These are phyloP conservation scores for Sebastes steindachneri DNA, from an alignment of 2,797 vertebrate species.

Conservation along the genomic window DNA sequence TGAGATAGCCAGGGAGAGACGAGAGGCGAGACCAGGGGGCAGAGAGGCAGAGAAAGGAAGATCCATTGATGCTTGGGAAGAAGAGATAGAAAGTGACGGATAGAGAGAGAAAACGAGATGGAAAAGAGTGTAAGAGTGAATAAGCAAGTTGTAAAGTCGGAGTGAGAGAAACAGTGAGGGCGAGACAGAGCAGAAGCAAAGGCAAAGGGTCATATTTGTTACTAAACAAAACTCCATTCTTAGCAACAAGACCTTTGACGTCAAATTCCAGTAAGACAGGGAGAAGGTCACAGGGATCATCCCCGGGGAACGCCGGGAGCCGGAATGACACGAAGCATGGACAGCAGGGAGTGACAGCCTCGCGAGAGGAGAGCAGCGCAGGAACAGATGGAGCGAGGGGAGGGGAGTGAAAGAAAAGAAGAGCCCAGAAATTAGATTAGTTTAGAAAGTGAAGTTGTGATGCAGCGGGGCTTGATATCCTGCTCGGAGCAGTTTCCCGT, in stretches of 20 bases:
- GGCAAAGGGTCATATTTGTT: slow-evolving; percentile 87
- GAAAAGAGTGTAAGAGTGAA: slow-evolving; percentile 40
- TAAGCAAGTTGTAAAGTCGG: slow-evolving; percentile 46
- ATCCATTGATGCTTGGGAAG: slow-evolving; percentile 67
- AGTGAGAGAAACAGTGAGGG: slow-evolving; percentile 29
- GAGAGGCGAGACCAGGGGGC: slow-evolving; percentile 73
- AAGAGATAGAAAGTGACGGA: slow-evolving; percentile 56
- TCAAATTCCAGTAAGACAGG: slow-evolving; percentile 92
- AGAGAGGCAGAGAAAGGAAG: slow-evolving; percentile 71
- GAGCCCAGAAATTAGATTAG: slow-evolving; percentile 94
- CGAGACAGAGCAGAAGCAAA: slow-evolving; percentile 54
- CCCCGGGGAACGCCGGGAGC: slow-evolving; percentile 86
- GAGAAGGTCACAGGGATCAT: slow-evolving; percentile 91
- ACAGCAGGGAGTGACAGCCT: slow-evolving; percentile 79
- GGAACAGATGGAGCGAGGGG: slow-evolving; percentile 80
- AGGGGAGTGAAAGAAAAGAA: slow-evolving; percentile 88
- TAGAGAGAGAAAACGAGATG: slow-evolving; percentile 28
- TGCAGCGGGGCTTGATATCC: slow-evolving; percentile 89
- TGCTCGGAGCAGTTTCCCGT: slow-evolving; percentile 94
- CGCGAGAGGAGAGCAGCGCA: slow-evolving; percentile 77
- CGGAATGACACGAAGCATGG: slow-evolving; percentile 74
- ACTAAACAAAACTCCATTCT: slow-evolving; percentile 89
- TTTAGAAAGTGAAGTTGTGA: slow-evolving; percentile 92
- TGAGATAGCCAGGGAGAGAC: slow-evolving; percentile 78
- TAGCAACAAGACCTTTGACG: slow-evolving; percentile 92